phyloP scores from a whole-genome alignment of 2,113 vertebrate species.

The Craseonycteris thonglongyai region DNA sequence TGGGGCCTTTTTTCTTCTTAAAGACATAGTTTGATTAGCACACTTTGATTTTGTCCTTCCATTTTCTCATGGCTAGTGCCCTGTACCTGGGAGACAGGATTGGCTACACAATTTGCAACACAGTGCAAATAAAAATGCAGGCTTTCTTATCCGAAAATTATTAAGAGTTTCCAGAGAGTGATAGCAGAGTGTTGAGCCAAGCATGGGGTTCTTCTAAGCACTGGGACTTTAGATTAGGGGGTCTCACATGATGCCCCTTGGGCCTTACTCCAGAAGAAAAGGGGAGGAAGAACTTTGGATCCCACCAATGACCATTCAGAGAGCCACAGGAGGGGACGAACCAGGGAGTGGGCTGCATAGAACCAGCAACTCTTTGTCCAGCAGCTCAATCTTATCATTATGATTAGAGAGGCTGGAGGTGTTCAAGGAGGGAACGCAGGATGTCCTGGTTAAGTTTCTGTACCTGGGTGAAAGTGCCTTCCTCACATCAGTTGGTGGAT shows the following conservation, averaged over 20 bases:
- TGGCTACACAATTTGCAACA: neutral
- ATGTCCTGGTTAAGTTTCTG: neutral
- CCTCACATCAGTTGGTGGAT: neutral
- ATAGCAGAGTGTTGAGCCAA: neutral
- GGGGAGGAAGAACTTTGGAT: neutral
- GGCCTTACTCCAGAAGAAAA: neutral
- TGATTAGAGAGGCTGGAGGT: neutral
- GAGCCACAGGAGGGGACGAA: neutral
- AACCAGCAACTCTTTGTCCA: neutral
- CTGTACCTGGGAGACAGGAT: neutral
- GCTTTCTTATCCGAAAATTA: neutral
- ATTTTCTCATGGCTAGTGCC: neutral
- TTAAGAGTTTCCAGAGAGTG: neutral
- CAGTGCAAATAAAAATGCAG: neutral
- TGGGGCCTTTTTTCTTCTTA: neutral
- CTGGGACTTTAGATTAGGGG: neutral
- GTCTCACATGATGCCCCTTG: neutral
- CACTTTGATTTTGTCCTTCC: conserved; percentile 51
- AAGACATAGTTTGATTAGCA: conserved; percentile 43
- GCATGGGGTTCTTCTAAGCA: neutral
- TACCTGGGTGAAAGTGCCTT: neutral
- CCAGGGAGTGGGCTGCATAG: too few species aligned
- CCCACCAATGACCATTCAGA: neutral
- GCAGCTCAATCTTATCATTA: neutral
- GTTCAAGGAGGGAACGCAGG: neutral